Base-by-base conservation (phyloP, 2,888 invertebrate species). In the Zelleria hepariella region DNA sequence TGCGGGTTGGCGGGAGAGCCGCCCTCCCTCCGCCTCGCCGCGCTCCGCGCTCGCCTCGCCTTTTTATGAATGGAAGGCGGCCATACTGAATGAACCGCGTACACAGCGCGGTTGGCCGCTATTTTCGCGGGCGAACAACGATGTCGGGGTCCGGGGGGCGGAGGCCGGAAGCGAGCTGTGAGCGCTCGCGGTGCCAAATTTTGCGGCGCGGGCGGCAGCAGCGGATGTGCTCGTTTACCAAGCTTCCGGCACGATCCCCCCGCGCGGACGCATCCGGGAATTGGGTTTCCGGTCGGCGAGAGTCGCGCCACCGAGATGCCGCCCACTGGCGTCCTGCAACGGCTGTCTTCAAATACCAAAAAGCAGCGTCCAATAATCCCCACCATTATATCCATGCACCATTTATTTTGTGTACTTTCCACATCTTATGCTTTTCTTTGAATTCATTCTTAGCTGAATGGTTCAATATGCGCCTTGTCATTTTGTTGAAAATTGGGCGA, bases 41-140 rank as follows among this genome's bases (percentile, higher is more conserved):
- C 83, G 77, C 75, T 69, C 82, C 79, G 74, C 79, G 84, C 77
- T 78, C 82, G 78, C 86, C 82, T 82, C 85, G 89, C 91, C 91
- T 92, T 91, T 92, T 92, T 92, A 92, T 92, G 92, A 92, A 92
- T 92, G 92, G 91, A 90, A 90, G 91, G 91, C 91, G 90, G 91
- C 91, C 91, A 92, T 92, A 87, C 91, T 92, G 92, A 92, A 92
- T 92, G 91, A 92, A 91, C 89, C 90, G 91, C 89, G 89, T 89
- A 89, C 89, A 89, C 88, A 77, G 86, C 86, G 87, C 87, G 84
- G 86, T 86, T 85, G 85, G 87, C 82, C 86, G 86, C 87, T 87
- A 87, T 86, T 86, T 86, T 83, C 78, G 86, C 87, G 85, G 80
- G 83, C 81, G 78, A 79, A 73, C 78, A 82, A 74, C 76, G 82